Conservation (phyloP, 2,888 invertebrate species). For the Meteorus cinctellus region DNA sequence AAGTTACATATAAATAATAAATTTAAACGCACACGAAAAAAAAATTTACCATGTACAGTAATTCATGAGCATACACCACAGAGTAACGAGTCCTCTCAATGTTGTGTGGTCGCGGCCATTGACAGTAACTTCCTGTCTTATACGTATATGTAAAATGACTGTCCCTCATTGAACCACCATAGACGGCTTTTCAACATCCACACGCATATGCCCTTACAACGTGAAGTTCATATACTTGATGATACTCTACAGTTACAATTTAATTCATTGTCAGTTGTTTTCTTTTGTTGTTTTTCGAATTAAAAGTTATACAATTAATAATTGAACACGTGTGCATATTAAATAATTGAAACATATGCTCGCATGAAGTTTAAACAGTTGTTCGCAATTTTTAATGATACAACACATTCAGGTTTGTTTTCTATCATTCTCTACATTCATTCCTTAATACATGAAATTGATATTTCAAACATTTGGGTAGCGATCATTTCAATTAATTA, state of each 20-base stretch:
- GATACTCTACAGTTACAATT: not conserved
- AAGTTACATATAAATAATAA: no score
- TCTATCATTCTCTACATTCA: no score
- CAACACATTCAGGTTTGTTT: not conserved
- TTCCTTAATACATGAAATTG: no score
- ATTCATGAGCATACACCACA: no score
- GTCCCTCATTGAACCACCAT: conserved; percentile 8
- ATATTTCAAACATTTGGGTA: no score
- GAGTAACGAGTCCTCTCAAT: not conserved
- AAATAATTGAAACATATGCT: not conserved
- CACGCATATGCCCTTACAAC: not conserved
- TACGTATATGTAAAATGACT: conserved; percentile 17
- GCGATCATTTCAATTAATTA: no score
- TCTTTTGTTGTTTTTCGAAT: not conserved
- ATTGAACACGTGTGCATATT: not conserved
- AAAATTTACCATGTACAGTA: no score
- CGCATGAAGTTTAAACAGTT: not conserved
- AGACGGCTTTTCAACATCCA: not conserved
- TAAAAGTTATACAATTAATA: not conserved
- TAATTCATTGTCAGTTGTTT: not conserved
- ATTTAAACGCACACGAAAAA: no score
- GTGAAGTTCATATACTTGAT: not conserved
- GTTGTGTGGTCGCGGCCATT: conserved; percentile 39
- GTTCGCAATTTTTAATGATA: not conserved
- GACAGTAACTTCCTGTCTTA: conserved; percentile 45